Conservation (phyloP, 2,113 vertebrate genomes). For the Pholis gunnellus region DNA sequence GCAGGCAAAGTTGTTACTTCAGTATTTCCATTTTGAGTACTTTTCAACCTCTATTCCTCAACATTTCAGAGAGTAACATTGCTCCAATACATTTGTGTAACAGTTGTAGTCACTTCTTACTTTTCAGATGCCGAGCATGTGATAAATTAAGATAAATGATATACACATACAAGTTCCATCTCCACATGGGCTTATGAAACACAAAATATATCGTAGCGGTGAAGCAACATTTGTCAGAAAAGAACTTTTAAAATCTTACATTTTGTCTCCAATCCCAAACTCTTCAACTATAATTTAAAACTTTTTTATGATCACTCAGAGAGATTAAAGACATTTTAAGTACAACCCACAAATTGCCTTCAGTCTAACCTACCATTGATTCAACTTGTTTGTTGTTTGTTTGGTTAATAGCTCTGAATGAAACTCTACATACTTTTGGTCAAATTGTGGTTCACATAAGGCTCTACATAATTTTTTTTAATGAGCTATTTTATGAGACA, state of each 20-base stretch:
- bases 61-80: background rate
- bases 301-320: background rate
- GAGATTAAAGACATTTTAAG: background rate
- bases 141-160: background rate
- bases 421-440: background rate
- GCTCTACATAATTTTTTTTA: too few species aligned
- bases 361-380: background rate
- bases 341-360: background rate
- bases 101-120: background rate
- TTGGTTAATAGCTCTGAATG: background rate
- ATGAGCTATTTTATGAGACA: background rate
- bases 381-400: background rate
- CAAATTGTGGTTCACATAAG: too few species aligned
- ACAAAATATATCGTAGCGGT: background rate
- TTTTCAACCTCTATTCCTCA: background rate
- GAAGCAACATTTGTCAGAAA: background rate
- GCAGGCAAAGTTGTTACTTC: slow-evolving; percentile 5
- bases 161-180: background rate
- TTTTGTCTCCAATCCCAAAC: background rate
- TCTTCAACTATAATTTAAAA: background rate
- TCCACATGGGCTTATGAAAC: background rate
- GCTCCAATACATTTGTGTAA: background rate
- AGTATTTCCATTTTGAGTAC: background rate
- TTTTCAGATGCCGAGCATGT: background rate
- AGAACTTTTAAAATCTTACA: background rate